Conservation (phyloP, 2,888 invertebrate species). For the Trachelus troglodyta region DNA sequence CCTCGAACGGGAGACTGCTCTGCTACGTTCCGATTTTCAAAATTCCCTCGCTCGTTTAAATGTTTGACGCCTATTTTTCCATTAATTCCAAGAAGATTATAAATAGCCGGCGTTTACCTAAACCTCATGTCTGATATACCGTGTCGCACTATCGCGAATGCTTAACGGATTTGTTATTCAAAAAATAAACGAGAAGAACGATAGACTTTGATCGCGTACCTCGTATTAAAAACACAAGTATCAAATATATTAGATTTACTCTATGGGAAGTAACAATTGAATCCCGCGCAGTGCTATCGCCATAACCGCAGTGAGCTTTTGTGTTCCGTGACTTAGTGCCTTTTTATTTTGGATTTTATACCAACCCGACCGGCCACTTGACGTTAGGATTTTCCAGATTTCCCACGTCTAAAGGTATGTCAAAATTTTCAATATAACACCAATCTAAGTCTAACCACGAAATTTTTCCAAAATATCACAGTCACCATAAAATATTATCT, state of each 20-base stretch:
- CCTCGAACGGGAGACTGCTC: constrained; percentile 55
- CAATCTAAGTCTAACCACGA: background rate
- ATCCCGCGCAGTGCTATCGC: constrained; percentile 1
- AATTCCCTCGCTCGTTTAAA: constrained; percentile 23
- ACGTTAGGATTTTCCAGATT: background rate
- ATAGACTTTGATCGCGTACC: background rate
- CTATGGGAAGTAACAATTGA: background rate
- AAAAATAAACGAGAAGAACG: background rate
- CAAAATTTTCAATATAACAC: background rate
- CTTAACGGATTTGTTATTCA: background rate
- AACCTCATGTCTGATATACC: background rate
- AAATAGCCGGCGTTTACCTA: background rate
- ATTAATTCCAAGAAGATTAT: background rate
- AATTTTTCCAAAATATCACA: background rate
- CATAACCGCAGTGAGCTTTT: constrained; percentile 20
- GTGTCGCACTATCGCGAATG: background rate
- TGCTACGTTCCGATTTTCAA: constrained; percentile 26
- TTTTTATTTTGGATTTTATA: constrained; percentile 26
- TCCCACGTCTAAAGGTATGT: background rate
- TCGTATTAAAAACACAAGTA: background rate
- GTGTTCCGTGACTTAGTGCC: constrained; percentile 25
- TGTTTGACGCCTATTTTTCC: background rate
- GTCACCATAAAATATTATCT: background rate
- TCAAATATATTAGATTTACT: background rate
- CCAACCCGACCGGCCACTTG: background rate